Evolutionary conservation across 2,113 vertebrate species (phyloP).

Genomic region (Oenanthe melanoleuca): DNA sequence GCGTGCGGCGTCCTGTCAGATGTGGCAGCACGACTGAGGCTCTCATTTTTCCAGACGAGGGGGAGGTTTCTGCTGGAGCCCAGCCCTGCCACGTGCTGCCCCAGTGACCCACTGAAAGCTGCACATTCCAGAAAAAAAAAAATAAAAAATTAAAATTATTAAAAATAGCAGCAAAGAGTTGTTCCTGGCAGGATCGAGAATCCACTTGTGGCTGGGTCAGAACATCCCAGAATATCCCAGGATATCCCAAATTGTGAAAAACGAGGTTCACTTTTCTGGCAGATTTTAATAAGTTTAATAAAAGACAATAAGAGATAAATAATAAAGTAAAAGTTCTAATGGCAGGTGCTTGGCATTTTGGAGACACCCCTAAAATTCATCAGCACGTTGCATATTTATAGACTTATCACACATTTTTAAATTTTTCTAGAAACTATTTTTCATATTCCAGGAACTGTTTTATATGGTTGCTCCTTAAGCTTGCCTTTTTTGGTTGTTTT

Average conservation of each 20-base stretch:
- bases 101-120: neutral
- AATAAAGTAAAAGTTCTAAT: too few relatives aligned
- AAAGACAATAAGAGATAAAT: too few relatives aligned
- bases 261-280: too few relatives aligned
- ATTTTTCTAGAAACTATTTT: too few relatives aligned
- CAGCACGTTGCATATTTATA: too few relatives aligned
- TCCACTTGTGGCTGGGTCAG: neutral
- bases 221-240: neutral
- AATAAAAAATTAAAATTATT: neutral
- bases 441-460: too few relatives aligned
- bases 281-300: too few relatives aligned
- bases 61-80: neutral
- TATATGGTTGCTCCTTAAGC: too few relatives aligned
- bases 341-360: too few relatives aligned
- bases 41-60: constrained; percentile 27
- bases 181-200: neutral
- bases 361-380: too few relatives aligned
- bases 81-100: neutral
- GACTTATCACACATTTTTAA: too few relatives aligned
- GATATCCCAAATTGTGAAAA: neutral
- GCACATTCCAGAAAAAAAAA: neutral
- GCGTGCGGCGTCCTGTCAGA: constrained; percentile 84
- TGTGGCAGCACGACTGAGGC: constrained; percentile 6
- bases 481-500: too few relatives aligned
- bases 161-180: neutral